Percentiles rank a stretch among this genome's conserved stretches.
Conservation (phyloP, 2,797 vertebrate genomes). For the Lophotriccus pileatus region DNA sequence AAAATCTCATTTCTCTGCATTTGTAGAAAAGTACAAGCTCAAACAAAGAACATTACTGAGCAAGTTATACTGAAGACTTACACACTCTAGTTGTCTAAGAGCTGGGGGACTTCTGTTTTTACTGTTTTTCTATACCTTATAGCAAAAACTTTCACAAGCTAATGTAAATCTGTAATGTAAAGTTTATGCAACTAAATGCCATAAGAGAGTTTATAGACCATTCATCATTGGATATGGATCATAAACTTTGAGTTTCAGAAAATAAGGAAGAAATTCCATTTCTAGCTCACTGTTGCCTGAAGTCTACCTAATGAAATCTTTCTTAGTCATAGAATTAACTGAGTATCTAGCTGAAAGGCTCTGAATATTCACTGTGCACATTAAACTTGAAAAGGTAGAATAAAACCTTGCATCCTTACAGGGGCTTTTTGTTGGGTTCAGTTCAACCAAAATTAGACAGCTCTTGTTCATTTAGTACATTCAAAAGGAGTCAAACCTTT, state of each 20-base stretch:
- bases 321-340: constrained; percentile 74
- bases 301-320: constrained; percentile 77
- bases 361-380: constrained; percentile 70
- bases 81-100: constrained; percentile 28
- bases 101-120: neutral
- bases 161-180: constrained; percentile 69
- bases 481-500: constrained; percentile 74
- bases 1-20: constrained; percentile 30
- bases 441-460: constrained; percentile 71
- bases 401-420: constrained; percentile 69
- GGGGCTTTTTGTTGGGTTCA: constrained; percentile 68
- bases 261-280: constrained; percentile 77
- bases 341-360: constrained; percentile 70
- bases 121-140: constrained; percentile 7
- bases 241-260: constrained; percentile 77
- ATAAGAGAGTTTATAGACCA: constrained; percentile 74
- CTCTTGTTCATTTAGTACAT: constrained; percentile 73
- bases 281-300: constrained; percentile 75
- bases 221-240: constrained; percentile 74
- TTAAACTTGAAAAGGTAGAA: constrained; percentile 69
- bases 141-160: constrained; percentile 64
- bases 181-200: constrained; percentile 76
- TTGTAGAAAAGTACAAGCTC: constrained; percentile 42
- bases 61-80: neutral
- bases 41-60: neutral